Evolutionary conservation across 2,797 vertebrate genomes (phyloP), one percentile per base, ranked within the genome.

Genomic region (Cyclopterus lumpus): DNA sequence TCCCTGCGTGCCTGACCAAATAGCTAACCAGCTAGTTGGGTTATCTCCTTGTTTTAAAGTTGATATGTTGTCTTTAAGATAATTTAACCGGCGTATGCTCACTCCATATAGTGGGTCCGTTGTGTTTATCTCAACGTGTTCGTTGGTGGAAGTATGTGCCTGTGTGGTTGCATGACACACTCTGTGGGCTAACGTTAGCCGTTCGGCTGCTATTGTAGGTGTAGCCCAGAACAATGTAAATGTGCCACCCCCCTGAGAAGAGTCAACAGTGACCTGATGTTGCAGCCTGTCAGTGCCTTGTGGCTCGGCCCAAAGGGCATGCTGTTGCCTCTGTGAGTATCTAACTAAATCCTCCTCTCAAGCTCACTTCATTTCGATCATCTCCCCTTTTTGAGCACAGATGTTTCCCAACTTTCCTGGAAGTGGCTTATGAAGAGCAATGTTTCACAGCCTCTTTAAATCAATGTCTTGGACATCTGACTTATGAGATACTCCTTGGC

Each of bases 181-280:
- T 16, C 34, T 11, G 34, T 6, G 6, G 34, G 26, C 30, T 71
- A 69, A 65, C 28, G 32, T 40, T 77, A 82, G 61, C 74, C 6
- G 34, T 60, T 44, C 10, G 75, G 58, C 57, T 86, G 78, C 71
- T 88, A 63, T 71, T 74, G 72, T 78, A 74, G 71, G 60, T 84
- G 75, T 77, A 75, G 49, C 79, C 62, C 30, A 79, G 75, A 85
- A 82, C 72, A 87, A 89, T 82, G 76, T 78, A 71, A 22, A 70
- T 67, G n/a, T 70, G 54, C 66, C 65, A 54, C 12, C 53, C 69
- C 24, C 63, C 59, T 28, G 40, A 66, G 71, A 46, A 73, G 68
- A 82, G 66, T 86, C 65, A 81, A 74, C 77, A 85, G 28, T 60
- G 38, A 36, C 32, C 28, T 79, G 67, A 73, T 75, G 71, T 18